Evolutionary conservation across 1,140 invertebrate species (phyloP).

Genomic region (Drosophila takahashii): DNA sequence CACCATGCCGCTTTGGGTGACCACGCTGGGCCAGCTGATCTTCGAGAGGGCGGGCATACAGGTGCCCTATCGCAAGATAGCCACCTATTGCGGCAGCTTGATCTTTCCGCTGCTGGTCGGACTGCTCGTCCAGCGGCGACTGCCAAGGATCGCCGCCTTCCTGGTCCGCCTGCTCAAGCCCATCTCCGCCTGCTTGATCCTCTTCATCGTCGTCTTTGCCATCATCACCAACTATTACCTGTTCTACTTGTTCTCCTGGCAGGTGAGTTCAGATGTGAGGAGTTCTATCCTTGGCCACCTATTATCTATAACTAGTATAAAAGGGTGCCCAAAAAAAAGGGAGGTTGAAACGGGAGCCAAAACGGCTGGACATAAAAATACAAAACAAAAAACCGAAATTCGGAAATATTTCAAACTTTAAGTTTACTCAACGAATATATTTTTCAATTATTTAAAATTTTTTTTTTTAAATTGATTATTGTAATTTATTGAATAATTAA

Average conservation of each 20-base stretch:
- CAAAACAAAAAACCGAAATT: no score
- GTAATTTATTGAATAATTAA: no score
- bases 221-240: conserved; percentile 96
- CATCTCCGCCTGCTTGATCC: conserved; percentile 92
- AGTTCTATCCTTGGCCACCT: no score
- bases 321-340: no score
- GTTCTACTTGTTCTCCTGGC: conserved; percentile 95
- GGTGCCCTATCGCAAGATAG: conserved; percentile 94
- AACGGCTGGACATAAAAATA: no score
- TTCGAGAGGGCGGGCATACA: conserved; percentile 89
- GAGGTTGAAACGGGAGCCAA: no score
- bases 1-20: conserved; percentile 98
- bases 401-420: no score
- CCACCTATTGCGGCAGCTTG: conserved; percentile 90
- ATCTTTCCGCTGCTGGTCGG: conserved; percentile 94
- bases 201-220: conserved; percentile 97
- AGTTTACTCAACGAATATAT: no score
- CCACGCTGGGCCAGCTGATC: conserved; percentile 94
- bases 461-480: no score
- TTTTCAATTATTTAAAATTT: no score
- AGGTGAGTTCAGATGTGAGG: conserved; percentile 89
- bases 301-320: not conserved
- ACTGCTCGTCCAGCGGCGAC: conserved; percentile 89
- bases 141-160: conserved; percentile 88
- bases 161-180: conserved; percentile 94